Conservation (phyloP, 2,797 vertebrate genomes). For the Rhinogobio ventralis region DNA sequence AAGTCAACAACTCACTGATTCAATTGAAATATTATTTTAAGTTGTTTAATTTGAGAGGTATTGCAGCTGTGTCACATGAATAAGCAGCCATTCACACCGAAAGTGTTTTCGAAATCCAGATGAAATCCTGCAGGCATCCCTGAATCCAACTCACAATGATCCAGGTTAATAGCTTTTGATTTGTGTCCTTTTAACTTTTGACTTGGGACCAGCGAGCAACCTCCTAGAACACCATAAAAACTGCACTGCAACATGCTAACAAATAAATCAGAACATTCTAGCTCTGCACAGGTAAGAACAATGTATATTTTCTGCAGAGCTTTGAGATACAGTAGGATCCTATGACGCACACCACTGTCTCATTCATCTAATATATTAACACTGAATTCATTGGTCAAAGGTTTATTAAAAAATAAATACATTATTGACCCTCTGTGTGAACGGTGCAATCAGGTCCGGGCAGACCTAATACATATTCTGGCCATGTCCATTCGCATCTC, state of each 20-base stretch:
- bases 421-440: conserved; percentile 9
- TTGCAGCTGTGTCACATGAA: background rate
- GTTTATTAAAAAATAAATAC: conserved; percentile 9
- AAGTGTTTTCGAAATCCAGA: background rate
- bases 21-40: background rate
- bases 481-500: background rate
- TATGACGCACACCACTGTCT: background rate
- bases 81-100: background rate
- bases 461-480: conserved; percentile 17
- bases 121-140: background rate
- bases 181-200: background rate
- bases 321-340: background rate
- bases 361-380: background rate
- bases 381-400: background rate
- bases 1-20: conserved; percentile 1
- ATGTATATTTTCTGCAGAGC: background rate
- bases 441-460: background rate
- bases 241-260: background rate
- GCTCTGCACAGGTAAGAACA: background rate
- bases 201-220: background rate
- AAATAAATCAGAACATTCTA: background rate
- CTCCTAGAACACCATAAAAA: background rate
- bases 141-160: background rate
- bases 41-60: background rate
- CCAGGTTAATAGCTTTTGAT: background rate